Conservation (phyloP, 2,888 invertebrate species). For the Tiphia femorata region DNA sequence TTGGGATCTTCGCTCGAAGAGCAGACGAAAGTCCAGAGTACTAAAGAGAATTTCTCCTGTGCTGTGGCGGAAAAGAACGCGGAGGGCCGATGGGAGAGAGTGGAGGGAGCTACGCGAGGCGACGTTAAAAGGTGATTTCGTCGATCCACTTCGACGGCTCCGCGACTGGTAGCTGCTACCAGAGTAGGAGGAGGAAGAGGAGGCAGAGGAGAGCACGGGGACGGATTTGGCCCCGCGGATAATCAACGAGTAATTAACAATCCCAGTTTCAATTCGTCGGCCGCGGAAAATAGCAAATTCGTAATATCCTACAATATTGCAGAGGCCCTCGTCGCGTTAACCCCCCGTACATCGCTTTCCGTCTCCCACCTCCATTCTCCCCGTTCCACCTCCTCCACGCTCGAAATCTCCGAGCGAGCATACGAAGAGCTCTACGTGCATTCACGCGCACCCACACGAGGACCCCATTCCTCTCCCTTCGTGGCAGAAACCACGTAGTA, state of each 20-base stretch:
- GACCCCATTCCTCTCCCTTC: not conserved
- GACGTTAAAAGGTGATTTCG: too few relatives aligned
- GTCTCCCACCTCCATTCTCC: conserved; percentile 21
- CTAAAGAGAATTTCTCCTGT: too few relatives aligned
- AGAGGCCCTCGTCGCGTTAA: conserved; percentile 44
- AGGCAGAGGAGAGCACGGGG: conserved; percentile 26
- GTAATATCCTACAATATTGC: conserved; percentile 70
- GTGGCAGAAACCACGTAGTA: too few relatives aligned
- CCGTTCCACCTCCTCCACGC: conserved; percentile 6
- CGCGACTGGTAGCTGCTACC: too few relatives aligned
- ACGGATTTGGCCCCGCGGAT: conserved; percentile 61
- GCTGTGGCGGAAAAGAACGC: not conserved
- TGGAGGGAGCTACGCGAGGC: not conserved
- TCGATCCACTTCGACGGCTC: too few relatives aligned
- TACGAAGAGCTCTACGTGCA: not conserved
- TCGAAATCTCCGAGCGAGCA: not conserved
- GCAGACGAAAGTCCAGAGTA: too few relatives aligned
- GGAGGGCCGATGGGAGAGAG: not conserved
- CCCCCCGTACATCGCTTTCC: conserved; percentile 32
- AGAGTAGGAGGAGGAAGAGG: conserved; percentile 8
- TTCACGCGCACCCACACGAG: not conserved
- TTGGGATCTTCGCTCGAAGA: too few relatives aligned
- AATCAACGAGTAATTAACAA: conserved; percentile 69
- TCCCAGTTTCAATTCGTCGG: conserved; percentile 67
- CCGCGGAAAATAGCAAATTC: conserved; percentile 69